Conservation (phyloP, 1,140 invertebrate species). For the Belonocnema kinseyi region DNA sequence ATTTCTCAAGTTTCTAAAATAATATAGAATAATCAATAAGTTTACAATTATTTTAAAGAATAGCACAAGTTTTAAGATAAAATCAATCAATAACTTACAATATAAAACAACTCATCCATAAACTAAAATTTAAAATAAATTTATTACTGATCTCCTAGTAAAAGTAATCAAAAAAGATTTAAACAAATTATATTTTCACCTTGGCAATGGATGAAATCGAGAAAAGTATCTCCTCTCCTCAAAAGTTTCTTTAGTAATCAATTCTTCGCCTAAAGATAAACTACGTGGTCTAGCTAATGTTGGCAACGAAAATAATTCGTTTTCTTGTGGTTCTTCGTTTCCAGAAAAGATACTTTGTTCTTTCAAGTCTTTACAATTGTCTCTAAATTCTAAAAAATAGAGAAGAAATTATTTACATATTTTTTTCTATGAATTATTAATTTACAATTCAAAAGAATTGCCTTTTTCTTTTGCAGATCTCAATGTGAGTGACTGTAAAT, state of each 20-base stretch:
- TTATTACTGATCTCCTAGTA: too few species aligned
- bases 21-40: conserved; percentile 15
- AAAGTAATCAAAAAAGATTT: too few species aligned
- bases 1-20: conserved; percentile 55
- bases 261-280: conserved; percentile 75
- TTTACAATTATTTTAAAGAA: not conserved
- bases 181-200: conserved; percentile 38
- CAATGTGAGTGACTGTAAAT: conserved; percentile 25
- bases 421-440: not conserved
- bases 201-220: conserved; percentile 64
- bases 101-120: too few species aligned
- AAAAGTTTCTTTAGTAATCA: conserved; percentile 63
- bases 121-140: too few species aligned
- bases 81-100: conserved; percentile 1
- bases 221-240: conserved; percentile 72
- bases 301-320: conserved; percentile 49
- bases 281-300: conserved; percentile 73
- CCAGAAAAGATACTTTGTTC: conserved; percentile 1
- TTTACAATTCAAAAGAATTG: not conserved
- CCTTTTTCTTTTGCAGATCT: conserved; percentile 39
- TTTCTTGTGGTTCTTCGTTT: conserved; percentile 33
- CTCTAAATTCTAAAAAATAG: not conserved
- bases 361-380: not conserved
- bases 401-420: not conserved
- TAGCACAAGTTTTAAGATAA: conserved; percentile 30